Evolutionary conservation across 2,797 vertebrate genomes (phyloP).

Genomic region (Zenarchopterus dispar): DNA sequence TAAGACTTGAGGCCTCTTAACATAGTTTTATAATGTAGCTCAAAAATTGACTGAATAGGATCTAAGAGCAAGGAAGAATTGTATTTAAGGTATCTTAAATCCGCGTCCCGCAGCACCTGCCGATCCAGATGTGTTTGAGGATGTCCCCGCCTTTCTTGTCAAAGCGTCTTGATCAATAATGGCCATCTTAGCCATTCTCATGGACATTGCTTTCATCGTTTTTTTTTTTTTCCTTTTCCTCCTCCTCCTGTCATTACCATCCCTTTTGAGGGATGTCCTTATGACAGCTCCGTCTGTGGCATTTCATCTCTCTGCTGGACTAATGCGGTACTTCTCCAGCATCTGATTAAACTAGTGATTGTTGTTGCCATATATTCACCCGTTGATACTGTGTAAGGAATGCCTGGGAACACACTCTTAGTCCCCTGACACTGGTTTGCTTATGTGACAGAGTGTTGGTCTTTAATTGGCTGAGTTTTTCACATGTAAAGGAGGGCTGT

Average conservation of each 20-base stretch:
- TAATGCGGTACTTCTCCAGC: conserved; percentile 56
- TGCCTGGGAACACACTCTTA: conserved; percentile 60
- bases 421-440: conserved; percentile 60
- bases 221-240: conserved; percentile 23
- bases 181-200: conserved; percentile 12
- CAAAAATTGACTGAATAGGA: conserved; percentile 54
- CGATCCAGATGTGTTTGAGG: conserved; percentile 29
- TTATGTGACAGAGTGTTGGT: conserved; percentile 42
- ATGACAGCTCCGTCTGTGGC: conserved; percentile 62
- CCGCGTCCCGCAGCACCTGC: conserved; percentile 38
- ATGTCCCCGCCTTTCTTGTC: conserved; percentile 17
- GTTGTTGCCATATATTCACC: conserved; percentile 66
- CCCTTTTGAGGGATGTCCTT: conserved; percentile 39
- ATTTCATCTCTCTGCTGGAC: conserved; percentile 59
- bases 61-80: conserved; percentile 28
- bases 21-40: conserved; percentile 68
- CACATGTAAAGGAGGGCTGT: conserved; percentile 57
- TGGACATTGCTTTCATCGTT: conserved; percentile 51
- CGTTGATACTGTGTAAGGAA: conserved; percentile 74
- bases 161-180: conserved; percentile 17
- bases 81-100: conserved; percentile 13
- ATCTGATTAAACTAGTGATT: conserved; percentile 61
- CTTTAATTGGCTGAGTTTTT: conserved; percentile 56
- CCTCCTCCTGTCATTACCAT: conserved; percentile 16
- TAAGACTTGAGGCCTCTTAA: conserved; percentile 67